Evolutionary conservation across 2,113 vertebrate species (phyloP).

Genomic region (Anoplopoma fimbria): DNA sequence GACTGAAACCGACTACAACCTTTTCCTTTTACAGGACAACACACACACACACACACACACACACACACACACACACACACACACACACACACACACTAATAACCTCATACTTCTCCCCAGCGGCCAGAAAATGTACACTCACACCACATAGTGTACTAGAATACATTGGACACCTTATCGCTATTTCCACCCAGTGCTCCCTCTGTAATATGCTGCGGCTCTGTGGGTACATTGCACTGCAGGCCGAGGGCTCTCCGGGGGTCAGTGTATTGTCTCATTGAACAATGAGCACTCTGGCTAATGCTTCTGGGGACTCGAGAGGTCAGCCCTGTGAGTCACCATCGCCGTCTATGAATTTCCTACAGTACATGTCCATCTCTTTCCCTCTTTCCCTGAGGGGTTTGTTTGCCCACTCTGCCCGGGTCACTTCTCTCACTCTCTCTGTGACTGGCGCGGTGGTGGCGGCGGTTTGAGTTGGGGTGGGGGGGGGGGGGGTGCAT

Average conservation of each 20-base stretch:
- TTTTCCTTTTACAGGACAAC: constrained; percentile 51
- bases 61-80: constrained; percentile 42
- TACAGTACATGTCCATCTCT: constrained; percentile 59
- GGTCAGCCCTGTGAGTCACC: constrained; percentile 73
- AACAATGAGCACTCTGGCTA: constrained; percentile 79
- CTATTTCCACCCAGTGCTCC: constrained; percentile 68
- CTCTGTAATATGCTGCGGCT: constrained; percentile 74
- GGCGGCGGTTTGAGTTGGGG: constrained; percentile 31
- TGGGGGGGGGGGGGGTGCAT: constrained; percentile 22
- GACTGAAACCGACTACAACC: constrained; percentile 55
- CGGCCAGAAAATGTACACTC: constrained; percentile 74
- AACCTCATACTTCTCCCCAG: constrained; percentile 71
- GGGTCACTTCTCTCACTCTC: constrained; percentile 55
- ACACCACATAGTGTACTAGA: constrained; percentile 57
- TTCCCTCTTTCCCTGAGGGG: constrained; percentile 31
- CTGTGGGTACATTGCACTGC: constrained; percentile 66
- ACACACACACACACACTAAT: constrained; percentile 62
- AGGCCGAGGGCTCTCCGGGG: constrained; percentile 74
- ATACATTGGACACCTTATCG: constrained; percentile 74
- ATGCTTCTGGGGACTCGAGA: constrained; percentile 73
- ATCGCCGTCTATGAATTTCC: constrained; percentile 70
- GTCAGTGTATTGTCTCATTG: constrained; percentile 79
- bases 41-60: constrained; percentile 35
- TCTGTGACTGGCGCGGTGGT: constrained; percentile 29
- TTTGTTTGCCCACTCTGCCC: constrained; percentile 49